Conservation (phyloP, 2,113 vertebrate species). For the Microcebus griseorufus region DNA sequence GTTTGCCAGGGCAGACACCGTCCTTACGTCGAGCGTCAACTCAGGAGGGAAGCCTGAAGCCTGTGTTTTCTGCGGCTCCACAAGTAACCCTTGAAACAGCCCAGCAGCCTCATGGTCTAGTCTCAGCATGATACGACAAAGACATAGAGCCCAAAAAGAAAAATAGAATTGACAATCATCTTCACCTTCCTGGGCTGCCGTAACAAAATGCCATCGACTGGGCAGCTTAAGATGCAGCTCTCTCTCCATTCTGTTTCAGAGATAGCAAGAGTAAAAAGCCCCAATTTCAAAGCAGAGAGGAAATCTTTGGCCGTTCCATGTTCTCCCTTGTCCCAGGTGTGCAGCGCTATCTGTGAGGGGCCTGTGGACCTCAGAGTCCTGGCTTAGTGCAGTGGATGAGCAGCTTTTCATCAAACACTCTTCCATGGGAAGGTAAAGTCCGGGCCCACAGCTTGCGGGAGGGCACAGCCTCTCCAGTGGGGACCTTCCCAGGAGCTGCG, state of each 20-base stretch:
- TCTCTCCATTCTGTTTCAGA: background rate
- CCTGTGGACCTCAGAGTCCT: background rate
- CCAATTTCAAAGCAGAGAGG: background rate
- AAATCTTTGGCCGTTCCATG: background rate
- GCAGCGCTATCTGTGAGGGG: background rate
- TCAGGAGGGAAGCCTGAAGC: background rate
- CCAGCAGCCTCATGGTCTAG: too few species aligned
- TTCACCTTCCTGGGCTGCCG: background rate
- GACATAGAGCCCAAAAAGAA: background rate
- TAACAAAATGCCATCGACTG: background rate
- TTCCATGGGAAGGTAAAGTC: background rate
- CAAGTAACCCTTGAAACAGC: accelerated
- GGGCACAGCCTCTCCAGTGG: background rate
- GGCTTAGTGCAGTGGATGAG: background rate
- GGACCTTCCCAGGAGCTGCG: background rate
- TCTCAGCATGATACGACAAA: background rate
- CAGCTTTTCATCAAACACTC: background rate
- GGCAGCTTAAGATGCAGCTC: background rate
- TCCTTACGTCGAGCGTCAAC: background rate
- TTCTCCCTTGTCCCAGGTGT: background rate
- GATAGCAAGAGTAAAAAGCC: background rate
- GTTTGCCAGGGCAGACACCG: background rate
- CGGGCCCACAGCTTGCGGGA: too few species aligned
- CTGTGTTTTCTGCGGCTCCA: background rate
- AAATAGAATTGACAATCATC: background rate